These are phyloP conservation scores for Herpailurus yagouaroundi DNA, from an alignment of 2,113 vertebrate genomes.

Conservation along the genomic window DNA sequence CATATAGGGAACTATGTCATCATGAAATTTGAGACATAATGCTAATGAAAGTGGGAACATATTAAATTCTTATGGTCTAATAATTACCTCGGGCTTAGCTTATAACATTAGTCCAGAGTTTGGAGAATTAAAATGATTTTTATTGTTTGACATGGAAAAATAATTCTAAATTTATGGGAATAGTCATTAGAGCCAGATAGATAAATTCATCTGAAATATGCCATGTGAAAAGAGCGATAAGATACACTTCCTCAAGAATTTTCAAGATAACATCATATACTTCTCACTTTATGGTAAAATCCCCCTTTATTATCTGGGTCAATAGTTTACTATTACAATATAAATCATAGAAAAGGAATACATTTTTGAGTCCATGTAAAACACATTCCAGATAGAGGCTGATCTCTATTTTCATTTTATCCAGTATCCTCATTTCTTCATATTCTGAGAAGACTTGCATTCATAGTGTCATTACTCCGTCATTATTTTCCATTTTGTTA, in stretches of 20 bases:
- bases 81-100: not conserved
- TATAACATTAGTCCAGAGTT: not conserved
- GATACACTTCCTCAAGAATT: not conserved
- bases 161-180: not conserved
- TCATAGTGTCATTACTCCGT: not conserved
- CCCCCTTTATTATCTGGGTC: not conserved
- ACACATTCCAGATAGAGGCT: not conserved
- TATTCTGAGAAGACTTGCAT: not conserved
- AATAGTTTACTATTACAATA: conserved; percentile 19
- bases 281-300: conserved; percentile 12
- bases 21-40: not conserved
- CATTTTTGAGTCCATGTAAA: not conserved
- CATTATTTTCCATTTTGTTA: not conserved
- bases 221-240: not conserved
- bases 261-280: not conserved
- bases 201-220: not conserved
- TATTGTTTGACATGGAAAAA: conserved; percentile 6
- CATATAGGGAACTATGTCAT: not conserved
- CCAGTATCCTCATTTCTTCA: not conserved
- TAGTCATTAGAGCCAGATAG: not conserved
- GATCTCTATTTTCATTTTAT: not conserved
- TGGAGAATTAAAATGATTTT: conserved; percentile 39
- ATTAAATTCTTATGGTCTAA: not conserved
- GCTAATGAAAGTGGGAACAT: not conserved
- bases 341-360: not conserved